Base-by-base conservation (phyloP, 2,797 vertebrate species). In the Anniella stebbinsi region DNA sequence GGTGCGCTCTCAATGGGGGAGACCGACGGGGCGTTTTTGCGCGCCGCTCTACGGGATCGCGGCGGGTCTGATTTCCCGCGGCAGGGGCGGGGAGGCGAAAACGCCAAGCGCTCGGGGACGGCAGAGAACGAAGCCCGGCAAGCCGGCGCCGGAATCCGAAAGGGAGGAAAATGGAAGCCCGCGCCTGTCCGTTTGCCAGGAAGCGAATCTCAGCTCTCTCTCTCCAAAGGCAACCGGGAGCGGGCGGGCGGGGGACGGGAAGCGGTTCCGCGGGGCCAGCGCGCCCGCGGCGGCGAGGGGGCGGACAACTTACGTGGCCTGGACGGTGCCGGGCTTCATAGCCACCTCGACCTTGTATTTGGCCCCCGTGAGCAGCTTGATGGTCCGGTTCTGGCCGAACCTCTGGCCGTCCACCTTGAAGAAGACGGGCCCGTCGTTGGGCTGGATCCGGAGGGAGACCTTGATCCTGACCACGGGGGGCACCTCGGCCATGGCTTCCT, bases 351-450 rank as follows among this genome's bases (percentile, higher is more conserved):
- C 97, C 89, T 97, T 98, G 96, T 99, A 99, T 87, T 99, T 99
- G 84, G 99, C 98, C 17, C 99, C 99, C 0, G 99, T 99, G 87
- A 99, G 97, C 95, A 99, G 97, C 96, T 99, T 99, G 96, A 99
- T 99, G 92, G 99, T 99, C 90, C 99, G 97, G 93, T 98, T 99
- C 97, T 99, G 99, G 17, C 98, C 98, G 93, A 99, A 99, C 89
- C 99, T 97, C 87, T 98, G 98, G 9, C 99, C 98, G 93, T 99
- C 99, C 86, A 98, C 98, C 92, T 99, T 99, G 97, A 98, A 99
- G 94, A 97, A 98, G 48, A 99, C 99, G 4, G 98, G 98, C 23
- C 98, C 98, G 93, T 99, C 98, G 94, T 98, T 98, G 78, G 99
- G 99, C 82, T 98, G 98, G 97, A 99, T 99, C 95, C 98, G 98